A percentile compares a stretch with the other conserved stretches of the same genome.
phyloP scores from a whole-genome alignment of 2,888 invertebrate genomes.

The Sminthurides aquaticus region DNA sequence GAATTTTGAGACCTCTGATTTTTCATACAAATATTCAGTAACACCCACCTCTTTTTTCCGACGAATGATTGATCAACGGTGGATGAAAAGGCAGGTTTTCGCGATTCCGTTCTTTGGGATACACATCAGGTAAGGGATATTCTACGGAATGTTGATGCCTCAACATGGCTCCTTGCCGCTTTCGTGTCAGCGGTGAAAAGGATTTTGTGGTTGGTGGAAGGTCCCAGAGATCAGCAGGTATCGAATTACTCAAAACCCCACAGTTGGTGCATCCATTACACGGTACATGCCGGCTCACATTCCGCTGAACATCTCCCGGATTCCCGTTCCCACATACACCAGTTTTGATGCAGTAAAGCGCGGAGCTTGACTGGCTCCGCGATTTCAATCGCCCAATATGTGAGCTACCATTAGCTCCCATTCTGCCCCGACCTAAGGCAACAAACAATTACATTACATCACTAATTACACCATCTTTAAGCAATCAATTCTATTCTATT shows the following conservation, averaged over 20 bases:
- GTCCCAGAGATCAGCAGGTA: conserved; percentile 42
- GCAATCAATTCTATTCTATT: no score
- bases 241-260: conserved; percentile 33
- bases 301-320: conserved; percentile 2
- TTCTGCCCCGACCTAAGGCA: conserved; percentile 30
- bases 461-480: no score
- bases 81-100: conserved; percentile 12
- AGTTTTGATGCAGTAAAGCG: conserved; percentile 36
- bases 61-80: conserved; percentile 15
- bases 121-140: conserved; percentile 5
- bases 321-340: conserved; percentile 6
- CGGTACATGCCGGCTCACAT: background rate
- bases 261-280: conserved; percentile 27
- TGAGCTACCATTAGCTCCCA: conserved; percentile 43
- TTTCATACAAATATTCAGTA: no score
- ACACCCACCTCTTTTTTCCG: conserved; percentile 20
- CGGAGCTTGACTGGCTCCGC: conserved; percentile 41
- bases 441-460: conserved; percentile 1
- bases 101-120: background rate
- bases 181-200: conserved; percentile 34
- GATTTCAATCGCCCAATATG: conserved; percentile 40
- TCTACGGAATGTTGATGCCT: conserved; percentile 19
- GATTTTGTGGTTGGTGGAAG: conserved; percentile 38
- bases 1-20: background rate
- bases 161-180: conserved; percentile 14